Evolutionary conservation across 1,140 invertebrate genomes (phyloP), one percentile per base, ranked within the genome.

Genomic region (Nasonia giraulti): DNA sequence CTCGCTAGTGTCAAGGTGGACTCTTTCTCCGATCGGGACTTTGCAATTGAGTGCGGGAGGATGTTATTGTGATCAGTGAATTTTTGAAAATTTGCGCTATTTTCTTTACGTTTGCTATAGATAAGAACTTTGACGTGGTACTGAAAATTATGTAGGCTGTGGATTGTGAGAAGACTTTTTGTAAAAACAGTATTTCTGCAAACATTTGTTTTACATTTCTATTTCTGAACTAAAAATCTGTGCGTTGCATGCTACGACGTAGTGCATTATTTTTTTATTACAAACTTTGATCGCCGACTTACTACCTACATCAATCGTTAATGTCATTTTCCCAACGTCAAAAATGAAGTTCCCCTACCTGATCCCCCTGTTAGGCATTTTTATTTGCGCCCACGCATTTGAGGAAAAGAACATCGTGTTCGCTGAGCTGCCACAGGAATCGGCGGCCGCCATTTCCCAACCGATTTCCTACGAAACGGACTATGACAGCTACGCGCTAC

Each of bases 401-500:
- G 81, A 62, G 27, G 31, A 76, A 2, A 76, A 82, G 37, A 74
- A 55, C 17, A 71, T 74, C 47, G 80, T 55, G 3, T 40, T 82
- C n/a, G 71, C 81, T 23, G 69, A 73, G 8, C 23, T 81, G 17
- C 71, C 80, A 14, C 14, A 17, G 17, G 55, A 62, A 20, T 27
- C 71, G 71, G 81, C 17, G n/a, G 10, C 27, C 17, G 14, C 20
- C 17, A 20, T n/a, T 27, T 23, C 79, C 6, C 71, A 74, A 27
- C 47, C 82, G 2, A 76, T 68, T 14, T 10, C 33, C 4, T 83
- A 83, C 20, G 82, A 83, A 40, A 74, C 80, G 8, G 80, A 85
- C 17, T 73, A 47, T 20, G 85, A 86, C 0, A 50, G 75, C 33
- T 83, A 62, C n/a, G 75, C 80, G 2, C 62, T 90, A 27, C 89